Percentiles rank a stretch among this genome's conserved stretches.
These are phyloP conservation scores for Chaenocephalus aceratus DNA, from an alignment of 2,113 vertebrate species.

Conservation along the genomic window DNA sequence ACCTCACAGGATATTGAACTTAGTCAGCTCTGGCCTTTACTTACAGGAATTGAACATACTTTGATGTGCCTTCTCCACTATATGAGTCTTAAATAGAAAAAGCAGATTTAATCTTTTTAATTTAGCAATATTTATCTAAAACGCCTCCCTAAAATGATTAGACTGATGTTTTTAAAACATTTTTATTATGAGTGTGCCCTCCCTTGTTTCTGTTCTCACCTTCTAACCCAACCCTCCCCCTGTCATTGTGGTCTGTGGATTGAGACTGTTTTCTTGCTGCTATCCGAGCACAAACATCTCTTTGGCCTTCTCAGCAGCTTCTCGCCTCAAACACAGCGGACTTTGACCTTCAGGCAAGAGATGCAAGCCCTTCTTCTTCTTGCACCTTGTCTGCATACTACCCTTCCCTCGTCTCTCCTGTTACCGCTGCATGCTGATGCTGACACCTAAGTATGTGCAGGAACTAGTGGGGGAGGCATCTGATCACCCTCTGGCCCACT, in stretches of 20 bases:
- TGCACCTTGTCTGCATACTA: background rate
- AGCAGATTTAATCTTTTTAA: background rate
- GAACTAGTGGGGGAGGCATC: conserved; percentile 23
- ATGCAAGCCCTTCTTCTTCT: background rate
- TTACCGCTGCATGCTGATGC: conserved; percentile 10
- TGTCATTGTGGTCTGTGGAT: conserved; percentile 29
- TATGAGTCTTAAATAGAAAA: background rate
- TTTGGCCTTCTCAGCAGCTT: conserved; percentile 9
- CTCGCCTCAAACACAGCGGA: conserved; percentile 16
- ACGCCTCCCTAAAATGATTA: background rate
- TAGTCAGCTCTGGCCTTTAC: background rate
- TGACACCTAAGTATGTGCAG: conserved; percentile 30
- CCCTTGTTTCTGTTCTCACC: conserved; percentile 51
- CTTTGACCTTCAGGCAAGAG: conserved; percentile 60
- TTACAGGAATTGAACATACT: conserved; percentile 6
- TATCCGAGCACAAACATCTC: conserved; percentile 34
- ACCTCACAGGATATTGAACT: conserved; percentile 5
- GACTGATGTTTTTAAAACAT: background rate
- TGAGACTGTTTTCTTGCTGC: conserved; percentile 27
- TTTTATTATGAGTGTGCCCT: background rate
- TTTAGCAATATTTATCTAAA: background rate
- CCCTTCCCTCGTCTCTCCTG: background rate
- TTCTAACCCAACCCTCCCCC: background rate
- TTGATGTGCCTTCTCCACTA: background rate
- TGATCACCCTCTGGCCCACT: conserved; percentile 27